A percentile compares a stretch with the other conserved stretches of the same genome.
Evolutionary conservation across 1,140 invertebrate species (phyloP).

Genomic region (Drosophila repleta): DNA sequence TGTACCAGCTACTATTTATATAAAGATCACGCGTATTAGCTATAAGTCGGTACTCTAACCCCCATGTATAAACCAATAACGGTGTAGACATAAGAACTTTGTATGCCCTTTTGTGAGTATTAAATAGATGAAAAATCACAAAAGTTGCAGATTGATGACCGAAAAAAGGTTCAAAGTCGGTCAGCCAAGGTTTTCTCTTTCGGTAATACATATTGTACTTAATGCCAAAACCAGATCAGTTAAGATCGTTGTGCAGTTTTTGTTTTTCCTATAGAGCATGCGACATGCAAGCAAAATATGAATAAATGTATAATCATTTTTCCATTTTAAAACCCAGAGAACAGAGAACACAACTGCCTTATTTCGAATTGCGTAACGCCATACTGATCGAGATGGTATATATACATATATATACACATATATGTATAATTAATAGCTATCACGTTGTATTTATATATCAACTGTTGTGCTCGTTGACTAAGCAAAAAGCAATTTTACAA

Average conservation of each 20-base stretch:
- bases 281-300: slow-evolving; percentile 16
- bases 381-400: slow-evolving; percentile 26
- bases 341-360: slow-evolving; percentile 57
- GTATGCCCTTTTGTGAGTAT: slow-evolving; percentile 66
- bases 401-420: slow-evolving; percentile 15
- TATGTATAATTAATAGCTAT: slow-evolving; percentile 9
- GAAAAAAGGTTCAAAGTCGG: slow-evolving; percentile 15
- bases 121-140: slow-evolving; percentile 78
- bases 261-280: slow-evolving; percentile 8
- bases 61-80: not conserved
- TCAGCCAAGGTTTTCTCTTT: slow-evolving; percentile 1
- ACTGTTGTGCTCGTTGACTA: slow-evolving; percentile 40
- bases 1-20: slow-evolving; percentile 12
- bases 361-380: slow-evolving; percentile 36
- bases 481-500: slow-evolving; percentile 60
- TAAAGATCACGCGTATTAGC: slow-evolving; percentile 10
- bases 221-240: slow-evolving; percentile 48
- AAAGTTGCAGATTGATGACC: slow-evolving; percentile 34
- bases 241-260: slow-evolving; percentile 11
- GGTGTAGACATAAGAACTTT: slow-evolving; percentile 14
- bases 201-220: slow-evolving; percentile 49
- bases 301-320: slow-evolving; percentile 24
- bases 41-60: slow-evolving; percentile 6
- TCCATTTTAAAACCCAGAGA: slow-evolving; percentile 20
- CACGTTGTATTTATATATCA: not conserved